phyloP scores from a whole-genome alignment of 2,113 vertebrate species.

The Siniperca knerii region DNA sequence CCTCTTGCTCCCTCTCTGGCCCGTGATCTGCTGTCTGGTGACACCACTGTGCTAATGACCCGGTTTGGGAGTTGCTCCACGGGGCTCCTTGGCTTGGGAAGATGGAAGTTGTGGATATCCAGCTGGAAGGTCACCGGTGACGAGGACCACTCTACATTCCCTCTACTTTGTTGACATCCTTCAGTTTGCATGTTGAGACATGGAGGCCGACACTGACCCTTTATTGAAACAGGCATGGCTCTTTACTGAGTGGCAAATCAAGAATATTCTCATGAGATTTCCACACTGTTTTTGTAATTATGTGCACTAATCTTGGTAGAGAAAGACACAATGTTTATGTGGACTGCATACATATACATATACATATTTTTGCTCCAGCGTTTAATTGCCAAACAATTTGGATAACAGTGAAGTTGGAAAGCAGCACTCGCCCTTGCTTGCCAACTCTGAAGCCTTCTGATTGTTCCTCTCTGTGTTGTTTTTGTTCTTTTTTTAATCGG shows the following conservation, averaged over 20 bases:
- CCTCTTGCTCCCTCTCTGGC: slow-evolving; percentile 82
- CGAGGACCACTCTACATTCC: slow-evolving; percentile 67
- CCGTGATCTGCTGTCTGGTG: slow-evolving; percentile 86
- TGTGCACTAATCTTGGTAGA: slow-evolving; percentile 9
- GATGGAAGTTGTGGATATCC: slow-evolving; percentile 84
- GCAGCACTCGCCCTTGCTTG: slow-evolving; percentile 60
- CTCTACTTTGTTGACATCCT: slow-evolving; percentile 64
- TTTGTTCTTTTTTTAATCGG: slow-evolving; percentile 76
- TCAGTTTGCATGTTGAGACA: slow-evolving; percentile 32
- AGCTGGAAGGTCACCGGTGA: slow-evolving; percentile 84
- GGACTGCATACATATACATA: slow-evolving; percentile 40
- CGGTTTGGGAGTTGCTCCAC: slow-evolving; percentile 82
- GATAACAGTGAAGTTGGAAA: slow-evolving; percentile 75
- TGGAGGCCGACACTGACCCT: slow-evolving; percentile 13
- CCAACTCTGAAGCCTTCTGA: slow-evolving; percentile 71
- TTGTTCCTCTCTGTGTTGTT: slow-evolving; percentile 71
- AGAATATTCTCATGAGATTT: not conserved
- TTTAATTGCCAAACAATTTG: slow-evolving; percentile 78
- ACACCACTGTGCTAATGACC: slow-evolving; percentile 87
- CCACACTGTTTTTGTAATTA: not conserved
- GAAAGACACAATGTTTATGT: slow-evolving; percentile 31
- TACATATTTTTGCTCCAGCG: slow-evolving; percentile 42
- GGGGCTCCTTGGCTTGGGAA: slow-evolving; percentile 84
- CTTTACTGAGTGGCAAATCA: not conserved
- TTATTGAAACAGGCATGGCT: not conserved